Base-by-base conservation (phyloP, 2,797 vertebrate species). In the Chaunax sp. region DNA sequence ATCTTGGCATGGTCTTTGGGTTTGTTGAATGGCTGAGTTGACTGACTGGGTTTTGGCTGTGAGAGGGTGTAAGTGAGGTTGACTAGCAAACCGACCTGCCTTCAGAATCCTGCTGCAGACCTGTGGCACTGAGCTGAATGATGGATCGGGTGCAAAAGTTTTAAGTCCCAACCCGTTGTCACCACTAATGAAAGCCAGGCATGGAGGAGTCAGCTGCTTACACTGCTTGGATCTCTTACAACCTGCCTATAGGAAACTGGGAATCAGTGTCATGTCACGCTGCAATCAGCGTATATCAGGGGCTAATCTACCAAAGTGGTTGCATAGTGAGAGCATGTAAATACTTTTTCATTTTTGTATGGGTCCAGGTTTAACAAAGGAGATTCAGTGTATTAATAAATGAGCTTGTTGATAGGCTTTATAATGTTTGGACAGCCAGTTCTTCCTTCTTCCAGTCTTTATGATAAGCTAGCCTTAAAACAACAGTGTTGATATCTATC, bases 151-250 rank as follows among this genome's bases (percentile, higher is more conserved):
- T 77, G 81, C 20, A 45, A 79, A 71, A 72, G 67, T 69, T 66
- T 56, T 5, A 49, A 69, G 71, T 78, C 74, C 83, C 78, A 71
- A 67, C 75, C 55, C 25, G 70, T 41, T 59, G 69, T 80, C 69
- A 61, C 58, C 37, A 5, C 72, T 84, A 87, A 88, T 90, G 79
- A 83, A 83, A 86, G 82, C 45, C 85, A 87, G 76, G 51, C 78
- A 41, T 2, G 43, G n/a, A 81, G 51, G 47, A 82, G 68, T 68
- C 80, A 76, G 80, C 73, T 75, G 79, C 46, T 67, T 64, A 80
- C 40, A 12, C 75, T 77, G 44, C 56, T 61, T 67, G 66, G 50
- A 55, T 80, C 64, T 70, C n/a, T n/a, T n/a, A n/a, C n/a, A n/a
- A n/a, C n/a, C n/a, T n/a, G n/a, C n/a, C 28, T 64, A 15, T 54